phyloP scores from a whole-genome alignment of 2,797 vertebrate species.

The Silurus aristotelis region DNA sequence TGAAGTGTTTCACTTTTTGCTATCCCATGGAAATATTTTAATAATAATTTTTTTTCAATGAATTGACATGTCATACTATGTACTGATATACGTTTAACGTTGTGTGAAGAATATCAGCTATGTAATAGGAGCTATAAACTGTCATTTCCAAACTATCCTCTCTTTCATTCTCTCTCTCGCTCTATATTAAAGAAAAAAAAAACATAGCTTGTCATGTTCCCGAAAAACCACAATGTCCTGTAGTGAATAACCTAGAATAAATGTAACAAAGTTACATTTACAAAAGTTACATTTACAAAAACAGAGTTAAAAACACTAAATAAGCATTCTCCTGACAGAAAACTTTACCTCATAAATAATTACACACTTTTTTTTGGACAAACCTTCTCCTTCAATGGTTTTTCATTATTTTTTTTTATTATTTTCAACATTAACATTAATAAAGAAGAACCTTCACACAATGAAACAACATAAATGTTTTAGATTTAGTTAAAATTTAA shows the following conservation, averaged over 20 bases:
- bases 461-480: too few species aligned
- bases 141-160: neutral
- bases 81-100: neutral
- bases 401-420: neutral
- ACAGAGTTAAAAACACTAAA: neutral
- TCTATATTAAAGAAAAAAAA: neutral
- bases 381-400: neutral
- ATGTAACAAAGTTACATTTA: constrained; percentile 5
- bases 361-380: neutral
- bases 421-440: too few species aligned
- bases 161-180: too few species aligned
- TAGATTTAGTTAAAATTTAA: too few species aligned
- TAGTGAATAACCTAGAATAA: neutral
- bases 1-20: neutral
- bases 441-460: too few species aligned
- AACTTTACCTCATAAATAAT: neutral
- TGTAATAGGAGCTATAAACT: neutral
- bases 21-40: neutral
- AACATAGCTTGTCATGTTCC: neutral
- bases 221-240: neutral
- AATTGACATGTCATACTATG: neutral
- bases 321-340: neutral
- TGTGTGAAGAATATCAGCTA: neutral
- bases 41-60: neutral
- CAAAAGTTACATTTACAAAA: too few species aligned